A percentile compares a stretch with the other conserved stretches of the same genome.
These are phyloP conservation scores for Propithecus deckenii DNA, from an alignment of 2,797 vertebrate genomes.

Conservation along the genomic window DNA sequence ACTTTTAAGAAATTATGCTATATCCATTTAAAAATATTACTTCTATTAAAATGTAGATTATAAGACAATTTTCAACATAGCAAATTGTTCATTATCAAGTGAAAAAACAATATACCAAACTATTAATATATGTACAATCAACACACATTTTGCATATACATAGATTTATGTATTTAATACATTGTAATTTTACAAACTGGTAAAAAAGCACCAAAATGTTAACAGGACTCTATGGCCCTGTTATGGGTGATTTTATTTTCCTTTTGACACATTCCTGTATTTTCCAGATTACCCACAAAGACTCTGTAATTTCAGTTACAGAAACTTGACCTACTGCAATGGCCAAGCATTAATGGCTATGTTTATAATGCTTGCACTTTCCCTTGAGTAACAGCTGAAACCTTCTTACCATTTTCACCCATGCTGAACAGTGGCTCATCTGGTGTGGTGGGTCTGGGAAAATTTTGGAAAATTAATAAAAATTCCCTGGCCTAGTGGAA, in stretches of 20 bases:
- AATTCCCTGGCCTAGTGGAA: neutral
- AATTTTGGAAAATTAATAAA: neutral
- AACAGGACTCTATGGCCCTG: neutral
- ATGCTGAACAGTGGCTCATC: neutral
- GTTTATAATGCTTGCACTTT: neutral
- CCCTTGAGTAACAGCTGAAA: neutral
- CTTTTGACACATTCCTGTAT: neutral
- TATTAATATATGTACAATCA: neutral
- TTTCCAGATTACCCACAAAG: neutral
- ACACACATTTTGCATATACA: neutral
- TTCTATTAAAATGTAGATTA: neutral
- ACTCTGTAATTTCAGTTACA: neutral
- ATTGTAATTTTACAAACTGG: neutral
- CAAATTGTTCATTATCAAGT: slow-evolving; percentile 17
- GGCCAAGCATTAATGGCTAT: neutral
- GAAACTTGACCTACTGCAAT: neutral
- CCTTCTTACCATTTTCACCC: neutral
- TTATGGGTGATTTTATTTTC: neutral
- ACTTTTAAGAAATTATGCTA: neutral
- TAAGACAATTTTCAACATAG: neutral
- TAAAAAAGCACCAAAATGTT: neutral
- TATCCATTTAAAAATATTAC: neutral
- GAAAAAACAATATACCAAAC: neutral
- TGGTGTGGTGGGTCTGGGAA: neutral
- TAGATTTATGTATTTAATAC: neutral